Base-by-base conservation (phyloP, 2,888 invertebrate genomes). In the Brachypalpus laphriformis region DNA sequence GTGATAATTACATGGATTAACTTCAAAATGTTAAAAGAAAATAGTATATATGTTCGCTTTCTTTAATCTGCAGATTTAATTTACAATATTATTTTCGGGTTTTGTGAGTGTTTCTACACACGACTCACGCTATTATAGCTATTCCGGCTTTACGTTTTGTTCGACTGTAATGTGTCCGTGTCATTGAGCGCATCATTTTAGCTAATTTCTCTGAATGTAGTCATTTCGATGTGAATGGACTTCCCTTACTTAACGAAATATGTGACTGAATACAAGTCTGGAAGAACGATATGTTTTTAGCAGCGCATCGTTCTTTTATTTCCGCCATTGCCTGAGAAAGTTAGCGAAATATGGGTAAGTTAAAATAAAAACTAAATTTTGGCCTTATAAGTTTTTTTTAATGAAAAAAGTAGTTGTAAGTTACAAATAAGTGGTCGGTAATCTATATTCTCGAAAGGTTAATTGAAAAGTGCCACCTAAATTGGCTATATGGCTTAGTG, bases 291-390 rank as follows among this genome's bases (percentile, higher is more conserved):
- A 66, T 83, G 83, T 81, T 83, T 83, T 85, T 82, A 76, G 83
- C 61, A 61, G 61, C 34, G 51, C 63, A 63, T 87, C 86, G 65
- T 90, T 91, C 91, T 91, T 91, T 91, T 91, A 91, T 91, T 91
- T 91, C 92, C 91, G 91, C 91, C 91, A 90, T 91, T 90, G 91
- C 90, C 89, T 90, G 90, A 90, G 90, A 90, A 89, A 91, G 90
- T 90, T 90, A 88, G 89, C 89, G 88, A 91, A 91, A 90, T 89
- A 91, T 91, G 91, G 91, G 91, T 91, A 89, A 91, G 91, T 90
- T 87, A 82, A 82, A 65, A 87, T 86, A 89, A 74, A 78, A 68
- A 31, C 22, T 28, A 34, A 71, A 59, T 45, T 66, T 59, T 59
- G 8, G 2, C 8, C 20, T 54, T 28, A 25, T 20, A 77, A 86